phyloP scores from a whole-genome alignment of 2,797 vertebrate genomes.

The Pygocentrus nattereri region DNA sequence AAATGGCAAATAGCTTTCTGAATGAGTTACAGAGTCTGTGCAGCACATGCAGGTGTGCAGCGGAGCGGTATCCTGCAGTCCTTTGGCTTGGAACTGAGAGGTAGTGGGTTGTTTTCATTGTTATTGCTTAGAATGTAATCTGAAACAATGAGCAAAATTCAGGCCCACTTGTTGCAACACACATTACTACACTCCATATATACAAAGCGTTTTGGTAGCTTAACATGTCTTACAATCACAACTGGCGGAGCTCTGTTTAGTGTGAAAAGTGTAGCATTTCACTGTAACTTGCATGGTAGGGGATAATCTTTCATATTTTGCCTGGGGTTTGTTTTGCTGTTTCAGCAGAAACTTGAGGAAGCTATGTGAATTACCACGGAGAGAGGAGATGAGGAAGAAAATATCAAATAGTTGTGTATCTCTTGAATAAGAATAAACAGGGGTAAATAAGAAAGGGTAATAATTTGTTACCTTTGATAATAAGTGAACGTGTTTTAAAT shows the following conservation, averaged over 20 bases:
- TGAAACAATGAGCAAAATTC: conserved; percentile 85
- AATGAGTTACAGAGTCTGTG: conserved; percentile 47
- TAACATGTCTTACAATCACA: conserved; percentile 85
- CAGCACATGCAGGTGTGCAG: conserved; percentile 41
- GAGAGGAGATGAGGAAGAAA: conserved; percentile 67
- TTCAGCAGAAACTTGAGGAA: conserved; percentile 85
- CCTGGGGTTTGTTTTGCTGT: conserved; percentile 86
- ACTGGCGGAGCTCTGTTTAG: conserved; percentile 83
- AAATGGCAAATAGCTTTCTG: conserved; percentile 64
- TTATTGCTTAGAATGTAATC: conserved; percentile 80
- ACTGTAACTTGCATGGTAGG: conserved; percentile 80
- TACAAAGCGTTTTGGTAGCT: conserved; percentile 84
- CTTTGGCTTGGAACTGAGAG: conserved; percentile 71
- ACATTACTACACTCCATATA: conserved; percentile 77
- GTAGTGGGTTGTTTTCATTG: conserved; percentile 74
- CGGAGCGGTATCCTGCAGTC: conserved; percentile 71
- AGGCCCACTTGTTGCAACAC: conserved; percentile 83
- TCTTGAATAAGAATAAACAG: conserved; percentile 78
- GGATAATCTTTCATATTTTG: conserved; percentile 85
- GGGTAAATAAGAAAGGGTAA: conserved; percentile 73
- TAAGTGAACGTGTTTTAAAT: conserved; percentile 60
- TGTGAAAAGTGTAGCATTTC: conserved; percentile 83
- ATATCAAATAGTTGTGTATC: conserved; percentile 75
- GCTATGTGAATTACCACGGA: conserved; percentile 82
- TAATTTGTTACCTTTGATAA: conserved; percentile 75